These are phyloP conservation scores for Sympetrum striolatum DNA, from an alignment of 2,888 invertebrate genomes.

Conservation along the genomic window DNA sequence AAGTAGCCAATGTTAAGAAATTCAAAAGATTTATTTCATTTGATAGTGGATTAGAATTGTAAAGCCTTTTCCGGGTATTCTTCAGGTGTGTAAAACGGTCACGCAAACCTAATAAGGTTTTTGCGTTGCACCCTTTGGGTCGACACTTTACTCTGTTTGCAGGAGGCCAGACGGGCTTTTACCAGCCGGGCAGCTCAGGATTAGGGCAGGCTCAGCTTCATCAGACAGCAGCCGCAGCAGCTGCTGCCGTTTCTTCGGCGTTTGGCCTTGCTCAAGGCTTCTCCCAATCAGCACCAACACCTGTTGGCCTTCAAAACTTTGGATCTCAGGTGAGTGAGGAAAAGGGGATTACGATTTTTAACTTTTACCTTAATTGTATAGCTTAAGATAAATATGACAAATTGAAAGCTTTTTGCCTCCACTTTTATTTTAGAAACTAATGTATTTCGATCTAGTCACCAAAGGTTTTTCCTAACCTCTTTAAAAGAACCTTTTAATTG, in stretches of 20 bases:
- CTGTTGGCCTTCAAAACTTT: conserved; percentile 49
- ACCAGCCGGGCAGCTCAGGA: conserved; percentile 61
- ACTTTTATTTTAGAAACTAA: no score
- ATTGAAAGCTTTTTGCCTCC: no score
- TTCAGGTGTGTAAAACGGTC: background rate
- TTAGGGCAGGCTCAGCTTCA: conserved; percentile 57
- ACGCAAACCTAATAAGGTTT: conserved; percentile 37
- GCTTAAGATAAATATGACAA: no score
- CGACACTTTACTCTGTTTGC: conserved; percentile 49
- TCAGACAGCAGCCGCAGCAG: conserved; percentile 59
- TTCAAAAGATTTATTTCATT: no score
- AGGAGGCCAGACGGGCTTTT: conserved; percentile 63
- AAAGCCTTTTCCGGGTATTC: no score
- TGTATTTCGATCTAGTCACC: no score
- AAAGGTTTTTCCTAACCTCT: no score
- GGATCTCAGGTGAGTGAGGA: conserved; percentile 48
- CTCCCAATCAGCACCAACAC: conserved; percentile 50
- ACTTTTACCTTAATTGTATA: no score
- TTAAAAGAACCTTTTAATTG: no score
- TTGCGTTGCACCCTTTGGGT: conserved; percentile 35
- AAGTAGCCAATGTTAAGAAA: no score
- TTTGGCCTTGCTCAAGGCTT: conserved; percentile 28
- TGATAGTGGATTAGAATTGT: no score
- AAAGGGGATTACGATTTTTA: no score
- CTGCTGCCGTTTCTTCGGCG: conserved; percentile 58